Evolutionary conservation across 2,888 invertebrate genomes (phyloP), one percentile per base, ranked within the genome.

Genomic region (Lysandra bellargus): DNA sequence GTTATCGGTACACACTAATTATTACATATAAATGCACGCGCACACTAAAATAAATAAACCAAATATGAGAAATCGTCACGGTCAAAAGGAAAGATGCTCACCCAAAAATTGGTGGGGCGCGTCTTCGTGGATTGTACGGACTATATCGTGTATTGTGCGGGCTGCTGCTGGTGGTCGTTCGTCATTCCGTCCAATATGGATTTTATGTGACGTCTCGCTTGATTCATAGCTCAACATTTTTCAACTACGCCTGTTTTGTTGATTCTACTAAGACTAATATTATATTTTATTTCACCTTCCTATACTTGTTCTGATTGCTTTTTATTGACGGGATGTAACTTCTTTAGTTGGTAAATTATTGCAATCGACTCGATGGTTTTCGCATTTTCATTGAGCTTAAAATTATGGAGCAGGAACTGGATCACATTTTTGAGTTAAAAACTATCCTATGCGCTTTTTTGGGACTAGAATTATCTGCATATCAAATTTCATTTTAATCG

Each of bases 141-240:
- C 23, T 23, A 23, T 23, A 37, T 37, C 37, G 37, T 37, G 37
- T 57, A 4, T 23, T 2, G 2, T 61, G 23, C 17, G 4, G 1
- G 33, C 14, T 12, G 14, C 33, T 9, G 33, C 14, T 5, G 12
- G 17, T 69, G 69, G 33, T 6, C 12, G 69, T 69, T 69, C 33
- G 69, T 69, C 69, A 69, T 69, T 69, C 33, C 30, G 69, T 69
- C 69, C 69, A 69, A 69, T 69, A 69, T 17, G 69, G 69, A 69
- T 69, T 69, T 33, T 69, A 69, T 69, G 14, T 14, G 69, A 33
- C 69, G 33, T 33, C 33, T 30, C 33, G 37, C 33, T 69, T 23
- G 69, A 64, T 64, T 30, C 30, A 64, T 64, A 30, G 23, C 64
- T 30, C 64, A 23, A 64, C 9, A 9, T 64, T 64, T 30, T 64